Evolutionary conservation across 2,113 vertebrate genomes (phyloP), one percentile per base, ranked within the genome.

Genomic region (Chaetodon auriga): DNA sequence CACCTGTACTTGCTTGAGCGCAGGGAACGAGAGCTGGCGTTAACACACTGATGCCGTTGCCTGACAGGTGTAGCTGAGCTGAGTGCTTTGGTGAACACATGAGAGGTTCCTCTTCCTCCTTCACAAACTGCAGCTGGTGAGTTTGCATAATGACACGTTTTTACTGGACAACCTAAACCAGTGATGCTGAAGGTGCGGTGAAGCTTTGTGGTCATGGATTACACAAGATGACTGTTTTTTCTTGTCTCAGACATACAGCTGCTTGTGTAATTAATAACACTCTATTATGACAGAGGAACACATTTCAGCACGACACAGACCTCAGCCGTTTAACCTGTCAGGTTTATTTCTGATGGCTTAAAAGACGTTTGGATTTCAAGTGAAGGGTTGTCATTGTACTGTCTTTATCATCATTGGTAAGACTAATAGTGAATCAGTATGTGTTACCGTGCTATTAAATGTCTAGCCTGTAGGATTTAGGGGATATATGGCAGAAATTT

Each of bases 101-200:
- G 1, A 4, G 7, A 49, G 14, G 7, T 83, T 80, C 80, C 75
- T 58, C 79, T 86, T 82, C 5, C 35, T 1, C 19, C 6, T 2
- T n/a, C 3, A 23, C 18, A 48, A 19, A 15, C 18, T 11, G 7
- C 8, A 65, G 15, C n/a, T 5, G 19, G 6, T 19, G 2, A 25
- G 13, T 38, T 55, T 48, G 13, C 30, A 35, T 19, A 30, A 4
- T 10, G 43, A 62, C n/a, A 18, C 14, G 1, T 25, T 15, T 46
- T 16, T 12, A 25, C 25, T 0, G 0, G 13, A 45, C 19, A 9
- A 11, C 2, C 13, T 61, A 5, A 61, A n/a, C 43, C 41, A 15
- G 1, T 30, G 19, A 64, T 8, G 7, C 41, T 21, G 2, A 3
- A 30, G 30, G n/a, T 38, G 4, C 38, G 7, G 38, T 38, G 38